A percentile compares a stretch with the other conserved stretches of the same genome.
phyloP scores from a whole-genome alignment of 2,797 vertebrate species.

The Nannoperca obscura region DNA sequence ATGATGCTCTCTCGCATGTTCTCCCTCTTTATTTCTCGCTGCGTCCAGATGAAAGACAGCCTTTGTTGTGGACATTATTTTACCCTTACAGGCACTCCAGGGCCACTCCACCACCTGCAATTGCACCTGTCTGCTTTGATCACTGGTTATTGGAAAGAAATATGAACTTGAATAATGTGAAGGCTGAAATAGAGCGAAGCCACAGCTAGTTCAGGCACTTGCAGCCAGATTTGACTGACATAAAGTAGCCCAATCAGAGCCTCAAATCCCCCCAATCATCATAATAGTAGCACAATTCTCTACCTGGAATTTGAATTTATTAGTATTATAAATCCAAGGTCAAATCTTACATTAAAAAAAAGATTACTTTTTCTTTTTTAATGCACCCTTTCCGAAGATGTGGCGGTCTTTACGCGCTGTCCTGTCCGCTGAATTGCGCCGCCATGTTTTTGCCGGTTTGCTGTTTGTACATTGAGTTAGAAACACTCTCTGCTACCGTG shows the following conservation, averaged over 20 bases:
- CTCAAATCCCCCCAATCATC: not conserved
- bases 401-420: not conserved
- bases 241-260: not conserved
- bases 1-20: conserved; percentile 64
- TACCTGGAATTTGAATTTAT: not conserved
- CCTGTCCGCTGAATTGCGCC: too few relatives aligned
- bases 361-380: too few relatives aligned
- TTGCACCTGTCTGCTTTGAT: conserved; percentile 70
- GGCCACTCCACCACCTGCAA: conserved; percentile 60
- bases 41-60: conserved; percentile 71
- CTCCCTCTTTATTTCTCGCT: conserved; percentile 54
- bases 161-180: conserved; percentile 37
- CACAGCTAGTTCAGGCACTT: not conserved
- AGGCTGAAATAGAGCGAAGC: not conserved
- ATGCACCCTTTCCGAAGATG: not conserved
- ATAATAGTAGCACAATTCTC: not conserved
- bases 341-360: not conserved
- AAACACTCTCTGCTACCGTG: not conserved
- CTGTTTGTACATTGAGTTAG: not conserved
- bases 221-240: not conserved
- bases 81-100: conserved; percentile 22
- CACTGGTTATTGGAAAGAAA: conserved; percentile 52
- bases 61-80: conserved; percentile 71
- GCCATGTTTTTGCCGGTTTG: not conserved
- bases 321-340: not conserved